Evolutionary conservation across 2,888 invertebrate genomes (phyloP).

Genomic region (Biston stratarius): DNA sequence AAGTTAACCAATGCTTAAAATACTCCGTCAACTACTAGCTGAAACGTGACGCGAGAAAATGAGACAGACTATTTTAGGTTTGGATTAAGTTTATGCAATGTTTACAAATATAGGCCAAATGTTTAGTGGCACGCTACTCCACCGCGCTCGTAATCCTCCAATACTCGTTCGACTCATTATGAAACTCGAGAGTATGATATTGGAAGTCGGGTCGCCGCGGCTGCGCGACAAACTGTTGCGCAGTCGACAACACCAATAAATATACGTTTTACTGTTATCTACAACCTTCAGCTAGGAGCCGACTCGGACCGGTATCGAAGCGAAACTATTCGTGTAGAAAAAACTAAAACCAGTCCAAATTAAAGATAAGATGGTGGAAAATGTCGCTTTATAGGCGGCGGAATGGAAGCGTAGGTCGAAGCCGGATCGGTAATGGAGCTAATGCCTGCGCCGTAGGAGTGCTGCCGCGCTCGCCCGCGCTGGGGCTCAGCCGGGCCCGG

Average conservation of each 20-base stretch:
- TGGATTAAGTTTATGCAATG: no score
- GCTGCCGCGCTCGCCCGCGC: neutral
- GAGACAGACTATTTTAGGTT: no score
- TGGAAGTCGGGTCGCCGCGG: constrained; percentile 66
- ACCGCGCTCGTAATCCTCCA: constrained; percentile 65
- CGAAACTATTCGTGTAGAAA: constrained; percentile 84
- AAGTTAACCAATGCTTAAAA: no score
- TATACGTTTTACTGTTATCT: constrained; percentile 84
- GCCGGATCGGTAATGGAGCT: constrained; percentile 31
- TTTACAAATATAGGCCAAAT: constrained; percentile 10
- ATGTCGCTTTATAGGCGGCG: constrained; percentile 54
- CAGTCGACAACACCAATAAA: constrained; percentile 74
- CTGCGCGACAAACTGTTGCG: constrained; percentile 71
- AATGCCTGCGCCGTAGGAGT: constrained; percentile 20
- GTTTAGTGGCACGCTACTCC: constrained; percentile 62
- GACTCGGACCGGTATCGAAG: constrained; percentile 81
- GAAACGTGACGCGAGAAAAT: no score
- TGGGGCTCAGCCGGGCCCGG: no score
- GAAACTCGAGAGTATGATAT: constrained; percentile 84
- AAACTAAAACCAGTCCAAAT: constrained; percentile 76
- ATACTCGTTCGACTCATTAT: constrained; percentile 83
- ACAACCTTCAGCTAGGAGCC: constrained; percentile 50
- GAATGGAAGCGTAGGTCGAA: constrained; percentile 51
- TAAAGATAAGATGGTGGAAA: constrained; percentile 54
- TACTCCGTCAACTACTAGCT: no score